Base-by-base conservation (phyloP, 2,888 invertebrate genomes). In the Nomada goodeniana region DNA sequence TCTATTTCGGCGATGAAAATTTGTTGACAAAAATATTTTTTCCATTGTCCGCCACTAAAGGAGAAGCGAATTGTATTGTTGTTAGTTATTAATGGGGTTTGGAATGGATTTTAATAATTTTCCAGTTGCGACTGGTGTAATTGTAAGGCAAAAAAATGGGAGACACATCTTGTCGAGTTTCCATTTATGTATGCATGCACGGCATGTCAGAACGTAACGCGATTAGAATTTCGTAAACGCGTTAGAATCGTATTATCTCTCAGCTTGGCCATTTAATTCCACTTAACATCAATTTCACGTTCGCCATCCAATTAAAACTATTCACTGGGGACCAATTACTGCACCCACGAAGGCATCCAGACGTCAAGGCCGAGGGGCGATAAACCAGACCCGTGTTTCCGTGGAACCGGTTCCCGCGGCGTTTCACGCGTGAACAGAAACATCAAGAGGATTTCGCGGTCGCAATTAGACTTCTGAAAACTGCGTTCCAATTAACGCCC, bases 401-500 rank as follows among this genome's bases (percentile, higher is more conserved):
- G 52, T 47, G 80, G 36, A 80, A 80, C 79, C 79, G 80, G 80
- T 80, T 71, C 9, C 50, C 52, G 23, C 55, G 55, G 44, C 47
- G 57, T 59, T 67, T 69, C 59, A 59, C 50, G 72, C 52, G 23
- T 47, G 53, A 53, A 71, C 64, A 76, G 68, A 73, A 64, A 57
- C 57, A 74, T 76, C 70, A 26, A 15, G 53, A 36, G 57, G 65
- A 65, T 73, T 59, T 77, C 57, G 80, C 73, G 74, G 74, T 50
- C 74, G 79, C 59, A 85, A 85, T 85, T 85, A 80, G 75, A 72
- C 57, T 68, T 53, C 57, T 79, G 73, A 77, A 81, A 85, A 85
- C 61, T 76, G 76, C 63, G 75, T 81, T 68, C 71, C 79, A 87
- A 87, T 85, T 87, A 87, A 80, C 80, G 61, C 81, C 69, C 50